Evolutionary conservation across 2,113 vertebrate genomes (phyloP).

Genomic region (Gambusia holbrooki): DNA sequence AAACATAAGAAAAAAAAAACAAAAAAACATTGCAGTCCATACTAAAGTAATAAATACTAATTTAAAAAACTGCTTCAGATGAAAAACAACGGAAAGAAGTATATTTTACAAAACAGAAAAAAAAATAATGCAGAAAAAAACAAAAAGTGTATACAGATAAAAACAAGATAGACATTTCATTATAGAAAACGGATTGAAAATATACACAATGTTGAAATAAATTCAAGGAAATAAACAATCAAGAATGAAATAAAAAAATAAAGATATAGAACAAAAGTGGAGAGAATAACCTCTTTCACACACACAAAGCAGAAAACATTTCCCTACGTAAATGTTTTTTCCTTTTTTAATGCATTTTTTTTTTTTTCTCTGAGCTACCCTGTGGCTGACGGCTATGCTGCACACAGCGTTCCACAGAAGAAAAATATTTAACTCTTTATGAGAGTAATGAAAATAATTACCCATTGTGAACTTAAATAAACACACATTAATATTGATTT

Average conservation of each 20-base stretch:
- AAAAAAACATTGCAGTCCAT: neutral
- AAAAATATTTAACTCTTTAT: slow-evolving; percentile 26
- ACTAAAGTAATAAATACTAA: neutral
- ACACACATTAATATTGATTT: slow-evolving; percentile 56
- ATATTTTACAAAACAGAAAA: neutral
- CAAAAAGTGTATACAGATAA: too few relatives aligned
- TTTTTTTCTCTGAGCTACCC: neutral
- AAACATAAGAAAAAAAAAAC: too few relatives aligned
- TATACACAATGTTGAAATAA: neutral
- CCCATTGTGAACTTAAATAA: slow-evolving; percentile 36
- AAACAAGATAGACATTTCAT: too few relatives aligned
- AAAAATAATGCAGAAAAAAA: neutral
- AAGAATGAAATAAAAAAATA: neutral
- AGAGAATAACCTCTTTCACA: neutral
- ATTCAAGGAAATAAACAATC: neutral
- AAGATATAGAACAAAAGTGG: too few relatives aligned
- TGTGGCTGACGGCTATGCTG: slow-evolving; percentile 5
- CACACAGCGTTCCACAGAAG: slow-evolving; percentile 1
- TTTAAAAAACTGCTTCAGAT: neutral
- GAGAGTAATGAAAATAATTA: slow-evolving; percentile 21
- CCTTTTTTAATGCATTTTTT: neutral
- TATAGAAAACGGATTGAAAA: neutral
- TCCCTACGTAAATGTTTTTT: neutral
- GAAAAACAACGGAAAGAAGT: neutral
- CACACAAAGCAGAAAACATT: neutral